Conservation (phyloP, 2,113 vertebrate genomes). For the Pedetes capensis region DNA sequence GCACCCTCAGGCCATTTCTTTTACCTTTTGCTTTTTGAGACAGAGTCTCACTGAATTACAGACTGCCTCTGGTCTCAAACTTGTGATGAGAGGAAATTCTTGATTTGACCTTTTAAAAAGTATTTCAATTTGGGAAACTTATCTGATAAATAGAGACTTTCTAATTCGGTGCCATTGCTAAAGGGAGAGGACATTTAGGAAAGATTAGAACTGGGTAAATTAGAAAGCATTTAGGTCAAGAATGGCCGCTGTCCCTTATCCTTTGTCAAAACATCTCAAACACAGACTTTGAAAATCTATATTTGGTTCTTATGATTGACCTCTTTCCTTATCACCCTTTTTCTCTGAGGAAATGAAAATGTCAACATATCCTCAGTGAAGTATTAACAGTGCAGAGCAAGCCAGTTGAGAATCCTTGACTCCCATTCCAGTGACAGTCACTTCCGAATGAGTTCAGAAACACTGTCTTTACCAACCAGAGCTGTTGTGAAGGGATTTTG, state of each 20-base stretch:
- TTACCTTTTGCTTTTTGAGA: no score
- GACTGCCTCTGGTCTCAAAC: no score
- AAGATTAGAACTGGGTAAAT: background rate
- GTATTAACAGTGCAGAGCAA: background rate
- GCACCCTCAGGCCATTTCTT: no score
- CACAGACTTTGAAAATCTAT: background rate
- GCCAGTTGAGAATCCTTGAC: background rate
- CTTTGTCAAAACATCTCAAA: background rate
- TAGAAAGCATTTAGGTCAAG: background rate
- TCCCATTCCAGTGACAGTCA: background rate
- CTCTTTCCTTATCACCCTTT: background rate
- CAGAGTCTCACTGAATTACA: no score
- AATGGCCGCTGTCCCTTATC: background rate
- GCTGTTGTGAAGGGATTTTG: background rate
- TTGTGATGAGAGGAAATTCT: background rate
- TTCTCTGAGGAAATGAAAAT: background rate
- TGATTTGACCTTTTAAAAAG: background rate
- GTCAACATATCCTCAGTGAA: background rate
- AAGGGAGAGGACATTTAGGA: background rate
- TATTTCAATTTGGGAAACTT: background rate
- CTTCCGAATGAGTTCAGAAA: background rate
- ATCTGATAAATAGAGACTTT: background rate
- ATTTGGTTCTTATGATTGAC: background rate
- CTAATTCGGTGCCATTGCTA: background rate
- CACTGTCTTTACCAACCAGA: background rate